phyloP scores from a whole-genome alignment of 2,797 vertebrate species.

The Argentina silus region DNA sequence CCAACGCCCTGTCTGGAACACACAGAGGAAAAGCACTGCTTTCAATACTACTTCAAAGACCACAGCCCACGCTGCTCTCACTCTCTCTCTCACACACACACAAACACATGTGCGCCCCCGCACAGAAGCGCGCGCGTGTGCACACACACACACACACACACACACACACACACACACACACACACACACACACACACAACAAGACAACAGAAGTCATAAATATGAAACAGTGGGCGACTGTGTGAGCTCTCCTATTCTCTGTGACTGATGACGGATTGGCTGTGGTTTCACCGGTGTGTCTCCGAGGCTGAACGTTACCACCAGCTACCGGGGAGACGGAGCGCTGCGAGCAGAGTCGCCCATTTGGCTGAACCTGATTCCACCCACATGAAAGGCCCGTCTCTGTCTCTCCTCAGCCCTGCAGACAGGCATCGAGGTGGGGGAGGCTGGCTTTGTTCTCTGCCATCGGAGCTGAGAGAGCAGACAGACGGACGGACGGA shows the following conservation, averaged over 20 bases:
- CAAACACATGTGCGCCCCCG: constrained; percentile 30
- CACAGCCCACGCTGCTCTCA: constrained; percentile 16
- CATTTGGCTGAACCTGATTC: constrained; percentile 54
- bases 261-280: constrained; percentile 67
- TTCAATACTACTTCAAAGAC: constrained; percentile 64
- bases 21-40: constrained; percentile 30
- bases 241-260: constrained; percentile 28
- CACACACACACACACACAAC: constrained; percentile 49
- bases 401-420: constrained; percentile 23
- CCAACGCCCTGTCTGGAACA: constrained; percentile 85
- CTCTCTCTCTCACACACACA: constrained; percentile 20
- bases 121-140: neutral
- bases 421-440: constrained; percentile 62
- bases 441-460: constrained; percentile 67
- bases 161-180: constrained; percentile 46
- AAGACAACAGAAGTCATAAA: constrained; percentile 66
- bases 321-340: constrained; percentile 49
- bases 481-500: constrained; percentile 63
- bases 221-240: constrained; percentile 68
- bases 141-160: constrained; percentile 33
- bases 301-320: constrained; percentile 61
- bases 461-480: constrained; percentile 64
- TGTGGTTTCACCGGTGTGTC: constrained; percentile 70
- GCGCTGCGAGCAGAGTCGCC: constrained; percentile 48
- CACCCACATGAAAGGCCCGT: constrained; percentile 68